Percentiles rank a stretch among this genome's conserved stretches.
These are phyloP conservation scores for Metellina segmentata DNA, from an alignment of 2,888 invertebrate species.

Conservation along the genomic window DNA sequence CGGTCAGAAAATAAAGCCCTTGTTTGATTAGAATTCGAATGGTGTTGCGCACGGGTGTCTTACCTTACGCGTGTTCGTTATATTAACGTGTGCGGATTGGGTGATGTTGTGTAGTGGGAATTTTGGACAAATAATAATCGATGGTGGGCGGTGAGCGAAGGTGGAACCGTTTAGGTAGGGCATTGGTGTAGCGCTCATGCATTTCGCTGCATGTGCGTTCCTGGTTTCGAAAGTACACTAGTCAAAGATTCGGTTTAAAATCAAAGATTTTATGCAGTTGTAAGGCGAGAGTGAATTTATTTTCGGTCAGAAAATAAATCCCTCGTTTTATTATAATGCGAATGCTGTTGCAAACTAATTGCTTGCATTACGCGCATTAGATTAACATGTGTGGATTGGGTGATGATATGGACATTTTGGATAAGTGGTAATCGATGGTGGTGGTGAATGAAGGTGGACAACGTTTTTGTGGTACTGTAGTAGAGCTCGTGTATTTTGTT, in stretches of 20 bases:
- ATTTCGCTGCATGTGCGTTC: too few relatives aligned
- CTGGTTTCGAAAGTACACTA: too few relatives aligned
- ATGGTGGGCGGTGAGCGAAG: too few relatives aligned
- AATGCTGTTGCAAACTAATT: not conserved
- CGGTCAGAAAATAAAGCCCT: slow-evolving; percentile 40
- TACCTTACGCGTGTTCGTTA: not conserved
- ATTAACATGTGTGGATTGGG: not conserved
- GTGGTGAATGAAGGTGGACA: too few relatives aligned
- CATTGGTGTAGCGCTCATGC: too few relatives aligned
- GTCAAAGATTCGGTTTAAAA: not conserved
- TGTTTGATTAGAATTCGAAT: slow-evolving; percentile 12
- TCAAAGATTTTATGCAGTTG: not conserved
- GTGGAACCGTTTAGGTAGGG: too few relatives aligned
- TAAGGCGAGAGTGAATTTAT: slow-evolving; percentile 3
- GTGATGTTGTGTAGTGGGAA: not conserved
- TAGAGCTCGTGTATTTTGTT: too few relatives aligned
- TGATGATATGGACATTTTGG: not conserved
- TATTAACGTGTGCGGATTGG: not conserved
- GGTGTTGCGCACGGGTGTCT: not conserved
- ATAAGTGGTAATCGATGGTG: too few relatives aligned
- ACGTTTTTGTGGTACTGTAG: too few relatives aligned
- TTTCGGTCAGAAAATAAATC: slow-evolving; percentile 41
- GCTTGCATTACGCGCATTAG: not conserved
- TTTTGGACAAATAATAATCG: too few relatives aligned
- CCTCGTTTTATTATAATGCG: slow-evolving; percentile 8